Evolutionary conservation across 1,140 invertebrate genomes (phyloP).

Genomic region (Calephelis virginiensis): DNA sequence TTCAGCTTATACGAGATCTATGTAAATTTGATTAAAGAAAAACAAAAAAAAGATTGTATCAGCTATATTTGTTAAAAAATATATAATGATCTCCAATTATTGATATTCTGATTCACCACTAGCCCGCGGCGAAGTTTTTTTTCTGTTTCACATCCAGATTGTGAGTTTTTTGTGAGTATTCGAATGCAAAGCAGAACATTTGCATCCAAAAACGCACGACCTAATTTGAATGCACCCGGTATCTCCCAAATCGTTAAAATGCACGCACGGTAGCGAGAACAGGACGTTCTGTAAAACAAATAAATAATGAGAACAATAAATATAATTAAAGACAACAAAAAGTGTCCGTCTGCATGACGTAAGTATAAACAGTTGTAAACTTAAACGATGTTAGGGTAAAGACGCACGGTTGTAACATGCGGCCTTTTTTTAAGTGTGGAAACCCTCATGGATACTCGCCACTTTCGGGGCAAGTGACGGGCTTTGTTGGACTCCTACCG

Average conservation of each 20-base stretch:
- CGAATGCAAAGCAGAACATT: conserved; percentile 64
- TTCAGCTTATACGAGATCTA: no score
- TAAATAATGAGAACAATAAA: conserved; percentile 74
- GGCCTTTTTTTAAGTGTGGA: no score
- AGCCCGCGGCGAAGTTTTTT: neutral
- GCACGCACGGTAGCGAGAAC: conserved; percentile 70
- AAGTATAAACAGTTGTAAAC: conserved; percentile 45
- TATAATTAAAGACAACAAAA: conserved; percentile 76
- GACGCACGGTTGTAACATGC: neutral
- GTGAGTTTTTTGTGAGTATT: conserved; percentile 48
- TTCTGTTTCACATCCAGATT: conserved; percentile 39
- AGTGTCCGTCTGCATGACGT: conserved; percentile 63
- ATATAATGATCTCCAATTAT: neutral
- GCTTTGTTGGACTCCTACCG: no score
- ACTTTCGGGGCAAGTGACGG: no score
- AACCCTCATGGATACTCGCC: no score
- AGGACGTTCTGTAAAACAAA: conserved; percentile 34
- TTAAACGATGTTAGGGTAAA: conserved; percentile 10
- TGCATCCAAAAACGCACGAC: conserved; percentile 61
- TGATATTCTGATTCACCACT: conserved; percentile 13
- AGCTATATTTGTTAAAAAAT: neutral
- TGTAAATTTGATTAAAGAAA: no score
- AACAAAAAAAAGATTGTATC: no score
- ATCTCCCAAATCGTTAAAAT: conserved; percentile 68
- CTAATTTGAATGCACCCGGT: conserved; percentile 71